Percentiles rank a stretch among this genome's conserved stretches.
Conservation (phyloP, 1,140 invertebrate genomes). For the Drosophila oshimai region DNA sequence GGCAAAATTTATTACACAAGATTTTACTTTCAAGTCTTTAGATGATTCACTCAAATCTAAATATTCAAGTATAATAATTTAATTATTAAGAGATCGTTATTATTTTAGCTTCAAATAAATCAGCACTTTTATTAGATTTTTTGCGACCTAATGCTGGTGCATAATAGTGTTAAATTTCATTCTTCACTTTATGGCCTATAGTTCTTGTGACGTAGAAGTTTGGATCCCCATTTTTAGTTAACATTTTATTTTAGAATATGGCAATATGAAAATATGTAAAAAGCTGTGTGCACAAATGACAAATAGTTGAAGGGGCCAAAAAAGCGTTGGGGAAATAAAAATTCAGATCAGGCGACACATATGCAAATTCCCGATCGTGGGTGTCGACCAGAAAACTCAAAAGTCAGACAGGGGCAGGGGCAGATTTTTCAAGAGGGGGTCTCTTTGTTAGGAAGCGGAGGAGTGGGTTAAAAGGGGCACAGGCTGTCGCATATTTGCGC, state of each 20-base stretch:
- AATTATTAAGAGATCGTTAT: no score
- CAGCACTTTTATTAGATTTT: no score
- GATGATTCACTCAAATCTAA: no score
- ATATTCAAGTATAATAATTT: no score
- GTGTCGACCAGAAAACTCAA: background rate
- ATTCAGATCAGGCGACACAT: conserved; percentile 20
- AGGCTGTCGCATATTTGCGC: conserved; percentile 7
- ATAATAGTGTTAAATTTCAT: no score
- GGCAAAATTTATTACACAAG: no score
- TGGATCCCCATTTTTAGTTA: background rate
- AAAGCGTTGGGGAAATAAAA: background rate
- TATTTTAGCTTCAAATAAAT: no score
- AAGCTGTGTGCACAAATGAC: conserved; percentile 11
- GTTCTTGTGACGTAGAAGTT: no score
- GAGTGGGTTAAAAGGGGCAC: background rate
- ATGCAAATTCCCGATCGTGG: conserved; percentile 38
- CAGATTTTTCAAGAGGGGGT: background rate
- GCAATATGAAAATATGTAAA: conserved; percentile 4
- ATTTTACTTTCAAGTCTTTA: no score
- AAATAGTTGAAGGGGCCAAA: background rate
- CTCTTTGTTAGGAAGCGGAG: background rate
- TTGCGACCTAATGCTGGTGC: no score
- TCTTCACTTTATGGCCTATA: no score
- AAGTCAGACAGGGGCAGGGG: background rate
- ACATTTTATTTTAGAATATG: background rate